Conservation (phyloP, 2,113 vertebrate genomes). For the Acanthochromis polyacanthus region DNA sequence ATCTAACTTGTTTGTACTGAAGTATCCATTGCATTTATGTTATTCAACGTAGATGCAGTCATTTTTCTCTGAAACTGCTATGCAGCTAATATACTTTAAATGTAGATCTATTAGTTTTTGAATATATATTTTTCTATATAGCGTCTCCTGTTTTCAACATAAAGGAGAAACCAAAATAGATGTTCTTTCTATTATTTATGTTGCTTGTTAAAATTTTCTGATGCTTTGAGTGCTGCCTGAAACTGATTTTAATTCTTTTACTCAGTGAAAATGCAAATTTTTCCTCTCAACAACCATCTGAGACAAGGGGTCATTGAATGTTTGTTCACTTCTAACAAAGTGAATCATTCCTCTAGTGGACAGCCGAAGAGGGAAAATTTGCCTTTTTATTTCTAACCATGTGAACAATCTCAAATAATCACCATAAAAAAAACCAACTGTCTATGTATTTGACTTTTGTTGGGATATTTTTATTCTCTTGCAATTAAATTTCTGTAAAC, state of each 20-base stretch:
- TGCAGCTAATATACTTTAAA: slow-evolving; percentile 86
- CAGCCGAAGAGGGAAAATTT: slow-evolving; percentile 77
- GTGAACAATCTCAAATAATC: slow-evolving; percentile 91
- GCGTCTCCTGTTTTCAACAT: slow-evolving; percentile 58
- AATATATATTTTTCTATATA: slow-evolving; percentile 78
- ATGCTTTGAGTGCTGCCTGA: slow-evolving; percentile 46
- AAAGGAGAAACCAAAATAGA: slow-evolving; percentile 68
- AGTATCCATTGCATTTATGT: slow-evolving; percentile 75
- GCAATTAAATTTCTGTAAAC: slow-evolving; percentile 94
- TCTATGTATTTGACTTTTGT: slow-evolving; percentile 87
- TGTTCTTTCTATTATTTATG: slow-evolving; percentile 74
- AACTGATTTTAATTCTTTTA: slow-evolving; percentile 17
- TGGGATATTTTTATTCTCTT: slow-evolving; percentile 90
- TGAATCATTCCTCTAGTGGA: slow-evolving; percentile 46
- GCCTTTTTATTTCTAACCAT: slow-evolving; percentile 89
- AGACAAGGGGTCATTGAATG: slow-evolving; percentile 28
- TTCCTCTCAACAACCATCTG: slow-evolving; percentile 31
- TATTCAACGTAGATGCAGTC: slow-evolving; percentile 69
- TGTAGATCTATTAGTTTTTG: slow-evolving; percentile 76
- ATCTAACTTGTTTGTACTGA: slow-evolving; percentile 71
- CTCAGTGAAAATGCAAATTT: slow-evolving; percentile 30
- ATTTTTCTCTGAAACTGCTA: slow-evolving; percentile 88
- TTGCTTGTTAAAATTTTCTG: slow-evolving; percentile 52
- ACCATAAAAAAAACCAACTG: slow-evolving; percentile 65
- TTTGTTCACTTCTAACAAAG: slow-evolving; percentile 19